These are phyloP conservation scores for Penaeus japonicus DNA, from an alignment of 1,140 invertebrate genomes.

Conservation along the genomic window DNA sequence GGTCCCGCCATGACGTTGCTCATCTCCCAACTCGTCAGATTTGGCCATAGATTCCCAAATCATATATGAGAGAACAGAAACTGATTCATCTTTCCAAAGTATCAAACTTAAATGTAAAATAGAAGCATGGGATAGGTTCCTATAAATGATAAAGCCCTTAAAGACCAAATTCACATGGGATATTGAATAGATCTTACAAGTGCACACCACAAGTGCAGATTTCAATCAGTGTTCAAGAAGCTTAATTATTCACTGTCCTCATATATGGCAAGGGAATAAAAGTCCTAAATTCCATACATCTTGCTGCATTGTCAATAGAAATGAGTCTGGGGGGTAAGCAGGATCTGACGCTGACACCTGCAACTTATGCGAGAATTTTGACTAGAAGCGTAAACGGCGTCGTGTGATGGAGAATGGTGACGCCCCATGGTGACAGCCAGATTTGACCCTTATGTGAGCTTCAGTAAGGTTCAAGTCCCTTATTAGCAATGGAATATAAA, in stretches of 20 bases:
- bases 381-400: slow-evolving; percentile 54
- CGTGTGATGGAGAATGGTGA: slow-evolving; percentile 38
- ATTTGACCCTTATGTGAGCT: slow-evolving; percentile 29
- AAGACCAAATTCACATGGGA: too few species aligned
- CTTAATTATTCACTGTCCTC: not conserved
- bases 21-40: slow-evolving; percentile 45
- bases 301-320: not conserved
- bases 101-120: not conserved
- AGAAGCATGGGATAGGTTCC: too few species aligned
- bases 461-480: slow-evolving; percentile 6
- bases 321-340: slow-evolving; percentile 44
- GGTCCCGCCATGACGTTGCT: slow-evolving; percentile 50
- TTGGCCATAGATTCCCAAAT: not conserved
- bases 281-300: not conserved
- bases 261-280: not conserved
- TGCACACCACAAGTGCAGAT: too few species aligned
- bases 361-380: slow-evolving; percentile 54
- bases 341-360: slow-evolving; percentile 48
- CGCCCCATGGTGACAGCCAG: slow-evolving; percentile 41
- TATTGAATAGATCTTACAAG: too few species aligned
- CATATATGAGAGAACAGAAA: not conserved
- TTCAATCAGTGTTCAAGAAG: too few species aligned
- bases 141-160: too few species aligned
- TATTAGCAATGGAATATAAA: slow-evolving; percentile 30
- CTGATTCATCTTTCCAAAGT: slow-evolving; percentile 3